Conservation (phyloP, 2,888 invertebrate species). For the Endomychus coccineus region DNA sequence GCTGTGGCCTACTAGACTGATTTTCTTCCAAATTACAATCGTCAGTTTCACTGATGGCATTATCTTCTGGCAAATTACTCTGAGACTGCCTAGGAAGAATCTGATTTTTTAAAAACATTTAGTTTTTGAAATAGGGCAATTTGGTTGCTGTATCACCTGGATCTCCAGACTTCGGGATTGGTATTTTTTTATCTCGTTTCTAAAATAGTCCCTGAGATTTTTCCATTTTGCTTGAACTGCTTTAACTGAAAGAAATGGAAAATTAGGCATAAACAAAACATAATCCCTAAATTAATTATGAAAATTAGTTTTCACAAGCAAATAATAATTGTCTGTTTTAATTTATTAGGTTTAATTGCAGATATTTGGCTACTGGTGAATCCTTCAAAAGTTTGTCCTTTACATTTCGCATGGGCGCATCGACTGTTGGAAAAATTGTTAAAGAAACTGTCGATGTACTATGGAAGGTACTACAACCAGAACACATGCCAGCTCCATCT, state of each 20-base stretch:
- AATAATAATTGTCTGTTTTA: too few species aligned
- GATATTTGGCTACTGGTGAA: slow-evolving; percentile 11
- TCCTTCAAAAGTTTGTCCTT: slow-evolving; percentile 17
- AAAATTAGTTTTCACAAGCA: too few species aligned
- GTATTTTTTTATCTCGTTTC: slow-evolving; percentile 12
- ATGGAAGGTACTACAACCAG: slow-evolving; percentile 14
- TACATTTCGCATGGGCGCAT: slow-evolving; percentile 15
- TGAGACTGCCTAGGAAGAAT: slow-evolving; percentile 16
- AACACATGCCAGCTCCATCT: slow-evolving; percentile 14
- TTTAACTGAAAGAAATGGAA: slow-evolving; percentile 11
- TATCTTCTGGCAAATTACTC: slow-evolving; percentile 17
- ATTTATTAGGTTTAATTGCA: too few species aligned
- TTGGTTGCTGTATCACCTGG: slow-evolving; percentile 1
- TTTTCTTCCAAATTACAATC: too few species aligned
- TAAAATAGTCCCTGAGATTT: slow-evolving; percentile 18
- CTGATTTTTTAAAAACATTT: slow-evolving; percentile 21
- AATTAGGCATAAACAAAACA: slow-evolving; percentile 1
- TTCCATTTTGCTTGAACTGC: slow-evolving; percentile 19
- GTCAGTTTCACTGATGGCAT: too few species aligned
- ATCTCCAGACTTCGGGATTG: slow-evolving; percentile 19
- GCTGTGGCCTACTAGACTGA: too few species aligned
- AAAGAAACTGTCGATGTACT: slow-evolving; percentile 13
- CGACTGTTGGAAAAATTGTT: slow-evolving; percentile 16
- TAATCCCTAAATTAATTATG: too few species aligned
- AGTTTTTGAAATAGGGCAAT: slow-evolving; percentile 18